Conservation (phyloP, 2,888 invertebrate species). For the Blastobasis adustella region DNA sequence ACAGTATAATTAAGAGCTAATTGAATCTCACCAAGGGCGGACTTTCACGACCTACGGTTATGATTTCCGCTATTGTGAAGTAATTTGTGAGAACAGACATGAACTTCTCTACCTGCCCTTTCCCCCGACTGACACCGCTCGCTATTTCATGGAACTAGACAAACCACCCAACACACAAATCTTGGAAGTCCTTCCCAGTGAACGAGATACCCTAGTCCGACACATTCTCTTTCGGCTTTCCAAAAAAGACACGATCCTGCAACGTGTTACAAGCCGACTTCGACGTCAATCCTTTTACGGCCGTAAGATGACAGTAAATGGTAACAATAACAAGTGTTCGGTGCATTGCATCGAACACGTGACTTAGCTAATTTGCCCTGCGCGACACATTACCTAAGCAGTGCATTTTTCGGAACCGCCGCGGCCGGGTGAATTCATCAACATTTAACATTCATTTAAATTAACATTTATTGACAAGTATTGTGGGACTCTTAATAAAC, state of each 20-base stretch:
- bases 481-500: no score
- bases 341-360: no score
- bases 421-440: no score
- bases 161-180: conserved; percentile 2
- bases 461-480: no score
- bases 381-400: no score
- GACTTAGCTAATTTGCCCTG: no score
- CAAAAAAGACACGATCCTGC: conserved; percentile 2
- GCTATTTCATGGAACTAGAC: no score
- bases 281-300: neutral
- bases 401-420: no score
- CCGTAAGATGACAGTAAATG: neutral
- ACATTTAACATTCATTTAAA: no score
- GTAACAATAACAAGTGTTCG: conserved; percentile 4
- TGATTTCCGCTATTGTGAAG: neutral
- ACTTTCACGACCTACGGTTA: neutral
- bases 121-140: no score
- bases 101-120: no score
- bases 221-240: conserved; percentile 5
- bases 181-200: conserved; percentile 10
- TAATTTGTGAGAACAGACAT: no score
- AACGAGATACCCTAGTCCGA: conserved; percentile 11
- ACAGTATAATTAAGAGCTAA: conserved; percentile 13
- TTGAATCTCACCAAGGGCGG: conserved; percentile 9
- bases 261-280: neutral